Percentiles rank a stretch among this genome's conserved stretches.
Evolutionary conservation across 2,113 vertebrate genomes (phyloP).

Genomic region (Rana temporaria): DNA sequence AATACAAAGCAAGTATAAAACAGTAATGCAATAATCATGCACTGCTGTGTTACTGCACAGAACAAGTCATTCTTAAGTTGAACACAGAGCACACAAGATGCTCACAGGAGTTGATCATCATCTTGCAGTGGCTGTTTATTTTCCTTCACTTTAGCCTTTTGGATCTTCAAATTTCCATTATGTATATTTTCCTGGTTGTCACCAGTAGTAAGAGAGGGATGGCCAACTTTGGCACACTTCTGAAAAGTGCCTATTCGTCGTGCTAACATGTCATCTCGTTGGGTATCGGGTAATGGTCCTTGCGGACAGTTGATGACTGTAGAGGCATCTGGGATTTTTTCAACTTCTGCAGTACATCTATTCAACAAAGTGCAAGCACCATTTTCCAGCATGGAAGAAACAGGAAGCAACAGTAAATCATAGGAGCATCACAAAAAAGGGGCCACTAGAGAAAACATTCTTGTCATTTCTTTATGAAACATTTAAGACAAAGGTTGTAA

Average conservation of each 20-base stretch:
- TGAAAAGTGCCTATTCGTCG: conserved; percentile 71
- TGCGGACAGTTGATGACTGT: conserved; percentile 62
- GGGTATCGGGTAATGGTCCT: conserved; percentile 65
- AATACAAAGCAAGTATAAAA: neutral
- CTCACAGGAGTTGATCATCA: conserved; percentile 59
- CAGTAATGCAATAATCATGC: conserved; percentile 39
- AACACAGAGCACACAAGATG: conserved; percentile 62
- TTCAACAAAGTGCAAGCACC: conserved; percentile 4
- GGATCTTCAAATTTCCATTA: conserved; percentile 58
- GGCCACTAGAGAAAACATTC: neutral
- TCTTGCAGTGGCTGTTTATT: conserved; percentile 59
- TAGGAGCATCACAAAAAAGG: neutral
- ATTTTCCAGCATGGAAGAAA: neutral
- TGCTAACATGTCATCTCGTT: conserved; percentile 82
- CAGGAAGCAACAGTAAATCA: neutral
- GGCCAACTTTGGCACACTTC: conserved; percentile 59
- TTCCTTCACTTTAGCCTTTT: conserved; percentile 46
- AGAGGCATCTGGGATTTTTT: conserved; percentile 47
- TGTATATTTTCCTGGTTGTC: conserved; percentile 2
- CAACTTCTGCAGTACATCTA: conserved; percentile 56
- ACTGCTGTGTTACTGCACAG: conserved; percentile 38
- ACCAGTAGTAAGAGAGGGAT: conserved; percentile 44
- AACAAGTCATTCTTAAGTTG: neutral
- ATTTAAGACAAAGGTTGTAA: neutral
- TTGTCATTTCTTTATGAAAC: neutral